phyloP scores from a whole-genome alignment of 2,113 vertebrate species.

The Callipepla squamata region DNA sequence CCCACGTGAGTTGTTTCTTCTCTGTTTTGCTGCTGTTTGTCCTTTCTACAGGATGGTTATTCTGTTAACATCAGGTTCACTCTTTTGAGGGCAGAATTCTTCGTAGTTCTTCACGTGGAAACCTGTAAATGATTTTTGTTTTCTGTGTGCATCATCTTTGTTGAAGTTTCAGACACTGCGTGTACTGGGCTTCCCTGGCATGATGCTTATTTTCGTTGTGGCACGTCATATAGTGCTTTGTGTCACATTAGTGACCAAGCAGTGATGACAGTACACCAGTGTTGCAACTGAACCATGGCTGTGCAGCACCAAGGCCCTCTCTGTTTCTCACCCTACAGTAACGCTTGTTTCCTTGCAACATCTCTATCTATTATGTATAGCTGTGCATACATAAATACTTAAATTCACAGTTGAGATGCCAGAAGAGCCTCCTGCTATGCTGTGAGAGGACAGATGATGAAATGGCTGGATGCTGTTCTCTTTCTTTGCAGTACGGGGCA shows the following conservation, averaged over 20 bases:
- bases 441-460: background rate
- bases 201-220: background rate
- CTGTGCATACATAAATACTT: background rate
- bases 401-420: background rate
- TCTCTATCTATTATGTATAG: background rate
- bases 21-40: accelerated
- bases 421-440: background rate
- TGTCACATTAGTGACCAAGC: background rate
- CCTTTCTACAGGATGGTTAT: background rate
- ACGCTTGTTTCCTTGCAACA: background rate
- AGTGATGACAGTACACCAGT: background rate
- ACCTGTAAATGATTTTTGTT: background rate
- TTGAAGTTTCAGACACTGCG: background rate
- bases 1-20: background rate
- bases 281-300: background rate
- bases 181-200: background rate
- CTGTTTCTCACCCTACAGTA: background rate
- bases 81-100: background rate
- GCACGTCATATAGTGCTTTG: background rate
- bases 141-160: background rate
- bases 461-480: background rate
- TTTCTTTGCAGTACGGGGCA: background rate
- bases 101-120: background rate
- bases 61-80: background rate
- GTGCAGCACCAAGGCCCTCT: background rate